These are phyloP conservation scores for Monochamus alternatus DNA, from an alignment of 2,888 invertebrate species.

Conservation along the genomic window DNA sequence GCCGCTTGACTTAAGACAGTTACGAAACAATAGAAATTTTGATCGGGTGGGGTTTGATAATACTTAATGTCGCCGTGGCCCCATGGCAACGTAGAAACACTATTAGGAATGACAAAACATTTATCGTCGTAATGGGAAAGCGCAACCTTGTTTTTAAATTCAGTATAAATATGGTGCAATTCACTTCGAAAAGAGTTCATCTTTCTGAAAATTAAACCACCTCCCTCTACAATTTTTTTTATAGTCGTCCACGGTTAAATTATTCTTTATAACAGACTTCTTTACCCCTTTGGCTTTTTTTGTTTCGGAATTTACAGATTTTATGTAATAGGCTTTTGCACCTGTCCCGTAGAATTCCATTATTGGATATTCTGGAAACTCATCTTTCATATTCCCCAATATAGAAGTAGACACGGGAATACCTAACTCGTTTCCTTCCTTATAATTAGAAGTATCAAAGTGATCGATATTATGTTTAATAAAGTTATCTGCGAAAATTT, in stretches of 20 bases:
- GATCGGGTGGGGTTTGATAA: neutral
- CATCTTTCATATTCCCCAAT: conserved; percentile 39
- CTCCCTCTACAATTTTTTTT: conserved; percentile 9
- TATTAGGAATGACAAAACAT: conserved; percentile 19
- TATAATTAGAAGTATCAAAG: neutral
- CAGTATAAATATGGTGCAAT: conserved; percentile 13
- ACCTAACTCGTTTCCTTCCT: neutral
- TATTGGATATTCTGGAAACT: conserved; percentile 29
- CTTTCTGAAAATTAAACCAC: conserved; percentile 18
- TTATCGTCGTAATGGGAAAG: conserved; percentile 20
- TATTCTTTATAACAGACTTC: neutral
- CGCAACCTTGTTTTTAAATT: conserved; percentile 8
- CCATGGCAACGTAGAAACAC: neutral
- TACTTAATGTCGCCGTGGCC: neutral
- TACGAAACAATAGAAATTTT: neutral
- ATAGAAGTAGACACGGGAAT: conserved; percentile 25
- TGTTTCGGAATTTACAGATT: neutral
- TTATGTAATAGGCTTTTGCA: neutral
- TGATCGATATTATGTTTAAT: neutral
- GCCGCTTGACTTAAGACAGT: neutral
- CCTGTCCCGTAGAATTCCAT: conserved; percentile 40
- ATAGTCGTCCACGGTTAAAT: conserved; percentile 11
- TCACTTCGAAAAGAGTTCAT: conserved; percentile 12
- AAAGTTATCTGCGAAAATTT: neutral
- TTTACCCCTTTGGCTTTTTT: conserved; percentile 4